Conservation (phyloP, 2,888 invertebrate genomes). For the Leptinotarsa juncta region DNA sequence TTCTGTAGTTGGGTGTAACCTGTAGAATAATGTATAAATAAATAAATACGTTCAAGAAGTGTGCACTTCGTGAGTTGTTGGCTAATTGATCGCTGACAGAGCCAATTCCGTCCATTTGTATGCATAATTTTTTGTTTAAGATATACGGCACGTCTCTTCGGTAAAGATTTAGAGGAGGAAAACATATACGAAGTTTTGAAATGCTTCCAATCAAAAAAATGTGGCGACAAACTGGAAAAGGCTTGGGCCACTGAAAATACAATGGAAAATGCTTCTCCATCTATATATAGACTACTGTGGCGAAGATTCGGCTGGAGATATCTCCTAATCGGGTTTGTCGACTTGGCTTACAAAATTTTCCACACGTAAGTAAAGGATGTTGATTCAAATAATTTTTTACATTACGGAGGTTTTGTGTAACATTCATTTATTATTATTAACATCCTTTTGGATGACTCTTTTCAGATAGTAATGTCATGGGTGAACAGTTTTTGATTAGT, state of each 20-base stretch:
- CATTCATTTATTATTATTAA: too few relatives aligned
- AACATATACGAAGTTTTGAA: constrained; percentile 69
- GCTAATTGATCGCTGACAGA: too few relatives aligned
- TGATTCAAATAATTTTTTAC: not conserved
- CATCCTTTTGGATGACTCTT: too few relatives aligned
- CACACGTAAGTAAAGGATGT: not conserved
- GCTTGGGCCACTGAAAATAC: constrained; percentile 39
- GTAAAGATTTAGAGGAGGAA: constrained; percentile 72
- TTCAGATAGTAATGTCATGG: too few relatives aligned
- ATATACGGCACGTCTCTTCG: constrained; percentile 63
- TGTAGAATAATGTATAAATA: too few relatives aligned
- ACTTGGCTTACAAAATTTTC: constrained; percentile 45
- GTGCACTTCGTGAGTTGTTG: too few relatives aligned
- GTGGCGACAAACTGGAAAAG: constrained; percentile 50
- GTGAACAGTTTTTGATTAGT: too few relatives aligned
- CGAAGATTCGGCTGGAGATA: constrained; percentile 50
- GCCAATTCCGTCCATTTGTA: too few relatives aligned
- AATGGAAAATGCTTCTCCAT: constrained; percentile 30
- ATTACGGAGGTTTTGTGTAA: too few relatives aligned
- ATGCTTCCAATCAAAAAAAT: constrained; percentile 45
- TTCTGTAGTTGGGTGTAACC: too few relatives aligned
- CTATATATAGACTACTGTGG: constrained; percentile 46
- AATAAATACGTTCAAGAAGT: too few relatives aligned
- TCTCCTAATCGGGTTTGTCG: constrained; percentile 48
- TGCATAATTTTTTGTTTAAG: constrained; percentile 32